phyloP scores from a whole-genome alignment of 2,113 vertebrate species.

The Piprites chloris region DNA sequence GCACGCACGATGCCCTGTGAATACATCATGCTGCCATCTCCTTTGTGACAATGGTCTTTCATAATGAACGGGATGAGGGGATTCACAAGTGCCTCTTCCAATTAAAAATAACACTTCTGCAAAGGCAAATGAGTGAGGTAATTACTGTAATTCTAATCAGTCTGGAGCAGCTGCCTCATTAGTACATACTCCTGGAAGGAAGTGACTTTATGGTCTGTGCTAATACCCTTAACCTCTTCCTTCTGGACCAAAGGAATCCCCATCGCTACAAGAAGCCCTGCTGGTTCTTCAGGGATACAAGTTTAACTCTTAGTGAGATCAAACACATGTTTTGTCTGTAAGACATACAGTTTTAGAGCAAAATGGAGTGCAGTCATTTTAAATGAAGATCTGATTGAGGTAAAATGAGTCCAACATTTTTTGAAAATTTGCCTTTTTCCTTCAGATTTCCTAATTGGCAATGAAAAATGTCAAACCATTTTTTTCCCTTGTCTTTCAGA shows the following conservation, averaged over 20 bases:
- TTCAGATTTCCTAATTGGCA: not conserved
- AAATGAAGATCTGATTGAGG: not conserved
- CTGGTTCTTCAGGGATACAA: not conserved
- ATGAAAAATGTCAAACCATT: not conserved
- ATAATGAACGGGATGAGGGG: not conserved
- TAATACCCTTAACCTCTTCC: not conserved
- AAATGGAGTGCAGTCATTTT: not conserved
- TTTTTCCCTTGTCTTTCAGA: not conserved
- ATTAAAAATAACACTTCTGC: conserved; percentile 39
- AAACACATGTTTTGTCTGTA: not conserved
- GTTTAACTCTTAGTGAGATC: not conserved
- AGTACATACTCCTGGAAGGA: not conserved
- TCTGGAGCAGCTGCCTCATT: conserved; percentile 1
- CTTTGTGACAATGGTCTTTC: not conserved
- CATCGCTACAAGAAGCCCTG: not conserved
- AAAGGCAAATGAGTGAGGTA: not conserved
- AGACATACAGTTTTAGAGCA: not conserved
- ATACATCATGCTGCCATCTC: not conserved
- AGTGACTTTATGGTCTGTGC: not conserved
- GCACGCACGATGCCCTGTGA: not conserved
- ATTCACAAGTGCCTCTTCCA: not conserved
- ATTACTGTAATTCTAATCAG: not conserved
- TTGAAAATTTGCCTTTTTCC: not conserved
- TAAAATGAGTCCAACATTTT: not conserved
- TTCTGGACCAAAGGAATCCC: not conserved